Evolutionary conservation across 2,113 vertebrate species (phyloP), one percentile per base, ranked within the genome.

Genomic region (Corythornis madagascariensis): DNA sequence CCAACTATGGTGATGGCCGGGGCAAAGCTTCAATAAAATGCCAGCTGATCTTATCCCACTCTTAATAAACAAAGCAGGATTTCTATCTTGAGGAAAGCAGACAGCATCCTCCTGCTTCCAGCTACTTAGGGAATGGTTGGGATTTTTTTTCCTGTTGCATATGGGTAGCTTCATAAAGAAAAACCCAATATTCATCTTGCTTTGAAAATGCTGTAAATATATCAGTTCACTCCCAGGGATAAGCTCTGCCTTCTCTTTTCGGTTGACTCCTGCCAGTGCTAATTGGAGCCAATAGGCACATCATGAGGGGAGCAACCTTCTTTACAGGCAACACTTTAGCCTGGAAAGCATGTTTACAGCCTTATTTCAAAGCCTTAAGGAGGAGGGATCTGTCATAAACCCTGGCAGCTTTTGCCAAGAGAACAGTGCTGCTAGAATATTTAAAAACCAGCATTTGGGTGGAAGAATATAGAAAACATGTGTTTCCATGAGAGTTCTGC

Each of bases 381-480:
- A 96, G 96, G 95, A 97, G 97, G 94, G 96, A 97, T 96, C 96
- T 86, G 91, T 97, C 96, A 95, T 97, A 97, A 98, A 96, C 94
- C 52, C 74, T 88, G 95, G 96, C 95, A 96, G 95, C 92, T 97
- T 95, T 96, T 4, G 26, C 93, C 38, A 67, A 79, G 73, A 40
- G 61, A 96, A 88, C 56, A 24, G 93, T 61, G 95, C 93, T 95
- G 83, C 95, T 93, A 63, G 94, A 95, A 97, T 90, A 91, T 95
- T 97, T 97, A 95, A 97, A 96, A 75, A 82, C 81, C 55, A 3
- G 81, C 9, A 5, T 94, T 97, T 93, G 93, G 85, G 93, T 75
- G 86, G 90, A 92, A 81, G 88, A 55, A 84, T 97, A 97, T 97
- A 93, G 96, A 97, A 98, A 97, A 97, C 97, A 97, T 98, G 98